A percentile compares a stretch with the other conserved stretches of the same genome.
Evolutionary conservation across 2,113 vertebrate species (phyloP).

Genomic region (Oxygymnocypris stewartii): DNA sequence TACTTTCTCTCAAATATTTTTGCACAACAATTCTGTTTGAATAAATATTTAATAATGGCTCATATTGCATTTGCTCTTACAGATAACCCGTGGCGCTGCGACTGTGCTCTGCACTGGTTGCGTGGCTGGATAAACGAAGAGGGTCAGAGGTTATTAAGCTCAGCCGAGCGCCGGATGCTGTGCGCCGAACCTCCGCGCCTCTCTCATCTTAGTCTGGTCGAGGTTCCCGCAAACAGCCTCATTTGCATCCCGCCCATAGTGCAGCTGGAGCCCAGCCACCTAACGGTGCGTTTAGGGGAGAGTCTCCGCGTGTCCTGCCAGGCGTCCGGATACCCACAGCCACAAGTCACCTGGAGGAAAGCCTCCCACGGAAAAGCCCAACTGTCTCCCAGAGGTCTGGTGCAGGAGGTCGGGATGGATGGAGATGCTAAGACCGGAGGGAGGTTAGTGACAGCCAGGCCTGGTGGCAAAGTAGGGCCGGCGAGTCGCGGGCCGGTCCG

Average conservation of each 20-base stretch:
- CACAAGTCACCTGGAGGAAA: conserved; percentile 88
- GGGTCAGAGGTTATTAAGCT: conserved; percentile 83
- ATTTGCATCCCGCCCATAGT: conserved; percentile 88
- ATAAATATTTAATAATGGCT: not conserved
- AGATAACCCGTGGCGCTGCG: conserved; percentile 92
- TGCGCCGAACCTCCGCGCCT: conserved; percentile 86
- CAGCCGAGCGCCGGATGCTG: conserved; percentile 79
- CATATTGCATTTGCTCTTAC: conserved; percentile 25
- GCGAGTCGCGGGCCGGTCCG: conserved; percentile 61
- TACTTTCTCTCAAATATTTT: not conserved
- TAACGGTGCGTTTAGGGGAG: conserved; percentile 81
- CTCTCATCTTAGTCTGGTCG: conserved; percentile 82
- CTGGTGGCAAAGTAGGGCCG: conserved; percentile 57
- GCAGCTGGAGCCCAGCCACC: conserved; percentile 81
- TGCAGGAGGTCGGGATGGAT: conserved; percentile 73
- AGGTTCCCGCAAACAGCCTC: conserved; percentile 83
- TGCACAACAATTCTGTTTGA: not conserved
- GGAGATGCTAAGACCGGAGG: conserved; percentile 56
- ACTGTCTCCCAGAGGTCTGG: conserved; percentile 68
- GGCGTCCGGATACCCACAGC: conserved; percentile 87
- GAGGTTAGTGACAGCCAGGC: conserved; percentile 59
- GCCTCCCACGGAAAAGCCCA: conserved; percentile 73
- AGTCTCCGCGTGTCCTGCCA: conserved; percentile 87
- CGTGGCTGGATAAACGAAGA: conserved; percentile 83
- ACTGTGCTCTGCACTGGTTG: conserved; percentile 88